phyloP scores from a whole-genome alignment of 1,140 invertebrate species.

The Drosophila pectinifera region DNA sequence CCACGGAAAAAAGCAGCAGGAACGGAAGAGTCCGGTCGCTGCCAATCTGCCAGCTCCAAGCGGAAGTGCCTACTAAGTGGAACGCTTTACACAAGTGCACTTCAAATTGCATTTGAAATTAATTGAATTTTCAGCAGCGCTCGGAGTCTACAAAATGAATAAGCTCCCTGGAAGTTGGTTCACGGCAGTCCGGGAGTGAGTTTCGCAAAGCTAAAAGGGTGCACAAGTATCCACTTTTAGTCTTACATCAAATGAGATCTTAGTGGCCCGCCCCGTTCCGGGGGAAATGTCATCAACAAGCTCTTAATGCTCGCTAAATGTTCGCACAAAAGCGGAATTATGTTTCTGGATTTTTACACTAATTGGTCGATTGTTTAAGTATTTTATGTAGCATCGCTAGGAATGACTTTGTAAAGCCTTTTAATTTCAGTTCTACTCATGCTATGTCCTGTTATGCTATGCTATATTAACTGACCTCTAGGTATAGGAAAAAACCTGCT shows the following conservation, averaged over 20 bases:
- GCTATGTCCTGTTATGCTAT: too few relatives aligned
- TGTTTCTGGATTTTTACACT: not conserved
- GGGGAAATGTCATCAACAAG: conserved; percentile 3
- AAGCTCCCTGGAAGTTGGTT: conserved; percentile 11
- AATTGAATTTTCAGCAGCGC: conserved; percentile 65
- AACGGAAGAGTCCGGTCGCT: conserved; percentile 9
- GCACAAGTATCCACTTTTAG: conserved; percentile 17
- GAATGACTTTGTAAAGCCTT: not conserved
- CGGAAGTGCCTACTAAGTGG: conserved; percentile 71
- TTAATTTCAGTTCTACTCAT: too few relatives aligned
- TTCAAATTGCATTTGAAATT: conserved; percentile 79
- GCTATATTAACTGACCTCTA: too few relatives aligned
- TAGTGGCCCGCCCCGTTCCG: not conserved
- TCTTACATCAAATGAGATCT: conserved; percentile 6
- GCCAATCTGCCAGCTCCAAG: conserved; percentile 1
- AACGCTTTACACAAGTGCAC: conserved; percentile 65
- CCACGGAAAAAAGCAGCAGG: not conserved
- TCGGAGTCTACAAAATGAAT: conserved; percentile 23
- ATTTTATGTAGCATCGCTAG: not conserved
- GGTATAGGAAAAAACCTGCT: not conserved
- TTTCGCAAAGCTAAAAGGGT: conserved; percentile 3
- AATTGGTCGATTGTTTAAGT: not conserved
- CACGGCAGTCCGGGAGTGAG: not conserved
- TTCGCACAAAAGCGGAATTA: conserved; percentile 6
- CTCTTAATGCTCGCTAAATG: not conserved